phyloP scores from a whole-genome alignment of 2,888 invertebrate species.

The Drosophila pegasa region DNA sequence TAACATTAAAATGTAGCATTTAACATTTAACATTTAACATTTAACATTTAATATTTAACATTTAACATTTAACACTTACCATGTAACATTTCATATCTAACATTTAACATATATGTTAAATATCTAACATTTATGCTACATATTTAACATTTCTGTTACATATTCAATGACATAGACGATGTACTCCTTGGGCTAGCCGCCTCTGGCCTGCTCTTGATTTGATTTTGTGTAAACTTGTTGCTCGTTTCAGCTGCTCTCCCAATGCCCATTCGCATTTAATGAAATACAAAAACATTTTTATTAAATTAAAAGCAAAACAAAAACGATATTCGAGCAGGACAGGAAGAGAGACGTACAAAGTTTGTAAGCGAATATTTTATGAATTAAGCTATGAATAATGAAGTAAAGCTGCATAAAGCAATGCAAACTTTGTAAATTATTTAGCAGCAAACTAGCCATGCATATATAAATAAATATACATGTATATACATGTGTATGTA shows the following conservation, averaged over 20 bases:
- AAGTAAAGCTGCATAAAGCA: conserved; percentile 19
- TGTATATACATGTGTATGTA: background rate
- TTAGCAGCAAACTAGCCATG: conserved; percentile 21
- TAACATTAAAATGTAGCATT: background rate
- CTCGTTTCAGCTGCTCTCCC: background rate
- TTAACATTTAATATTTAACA: background rate
- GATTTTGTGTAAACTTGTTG: conserved; percentile 5
- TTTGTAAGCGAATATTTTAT: conserved; percentile 31
- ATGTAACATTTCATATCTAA: background rate
- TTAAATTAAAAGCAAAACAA: conserved; percentile 55
- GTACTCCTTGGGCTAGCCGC: background rate
- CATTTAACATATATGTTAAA: no score
- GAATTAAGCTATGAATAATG: conserved; percentile 28
- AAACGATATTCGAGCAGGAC: background rate
- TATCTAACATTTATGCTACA: no score
- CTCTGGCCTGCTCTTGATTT: background rate
- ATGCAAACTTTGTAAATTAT: conserved; percentile 50
- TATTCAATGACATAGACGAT: no score
- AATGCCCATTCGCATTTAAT: background rate
- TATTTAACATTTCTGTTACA: background rate
- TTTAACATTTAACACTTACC: background rate
- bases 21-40: background rate
- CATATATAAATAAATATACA: background rate
- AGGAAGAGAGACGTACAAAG: conserved; percentile 9
- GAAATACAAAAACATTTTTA: conserved; percentile 38